Conservation (phyloP, 1,140 invertebrate genomes). For the Tyrophagus putrescentiae region DNA sequence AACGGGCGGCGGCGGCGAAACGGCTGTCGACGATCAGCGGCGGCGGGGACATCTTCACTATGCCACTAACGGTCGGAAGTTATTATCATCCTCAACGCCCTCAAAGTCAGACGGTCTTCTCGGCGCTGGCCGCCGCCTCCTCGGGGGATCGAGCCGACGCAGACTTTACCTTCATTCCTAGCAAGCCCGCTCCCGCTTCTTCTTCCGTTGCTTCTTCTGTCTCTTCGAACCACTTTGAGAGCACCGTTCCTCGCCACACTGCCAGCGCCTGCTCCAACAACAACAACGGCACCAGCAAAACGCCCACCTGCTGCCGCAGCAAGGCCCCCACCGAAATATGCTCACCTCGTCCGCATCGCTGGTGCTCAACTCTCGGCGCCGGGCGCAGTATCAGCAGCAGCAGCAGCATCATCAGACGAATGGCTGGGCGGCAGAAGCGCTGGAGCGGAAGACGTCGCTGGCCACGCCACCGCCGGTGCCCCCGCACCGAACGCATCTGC, state of each 20-base stretch:
- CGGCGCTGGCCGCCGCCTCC: neutral
- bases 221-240: neutral
- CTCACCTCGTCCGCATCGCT: conserved; percentile 8
- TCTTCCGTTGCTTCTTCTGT: no score
- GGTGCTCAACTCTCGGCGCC: conserved; percentile 7
- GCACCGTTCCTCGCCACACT: neutral
- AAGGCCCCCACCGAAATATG: neutral
- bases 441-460: neutral
- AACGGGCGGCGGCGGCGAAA: conserved; percentile 3
- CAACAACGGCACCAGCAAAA: neutral
- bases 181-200: neutral
- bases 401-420: conserved; percentile 62
- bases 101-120: conserved; percentile 4
- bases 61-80: neutral
- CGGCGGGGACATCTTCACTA: neutral
- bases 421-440: conserved; percentile 40
- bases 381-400: conserved; percentile 38
- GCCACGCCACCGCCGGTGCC: conserved; percentile 5
- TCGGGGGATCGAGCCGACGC: no score
- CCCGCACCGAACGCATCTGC: conserved; percentile 7
- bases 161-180: conserved; percentile 2
- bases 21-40: conserved; percentile 1
- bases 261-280: neutral
- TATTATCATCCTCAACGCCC: neutral
- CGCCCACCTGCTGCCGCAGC: neutral